Conservation (phyloP, 2,888 invertebrate species). For the Icerya purchasi region DNA sequence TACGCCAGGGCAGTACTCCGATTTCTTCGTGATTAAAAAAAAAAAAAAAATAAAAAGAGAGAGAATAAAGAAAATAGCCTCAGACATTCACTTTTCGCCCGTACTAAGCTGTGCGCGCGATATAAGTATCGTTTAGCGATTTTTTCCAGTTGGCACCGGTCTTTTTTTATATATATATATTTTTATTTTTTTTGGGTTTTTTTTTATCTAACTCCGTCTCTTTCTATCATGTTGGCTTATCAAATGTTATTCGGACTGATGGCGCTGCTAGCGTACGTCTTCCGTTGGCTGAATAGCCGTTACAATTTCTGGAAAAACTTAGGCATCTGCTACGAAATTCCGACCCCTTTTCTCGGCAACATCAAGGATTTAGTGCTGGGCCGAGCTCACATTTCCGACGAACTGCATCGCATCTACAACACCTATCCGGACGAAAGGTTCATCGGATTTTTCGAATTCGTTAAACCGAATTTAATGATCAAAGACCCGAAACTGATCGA, state of each 20-base stretch:
- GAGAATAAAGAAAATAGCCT: too few relatives aligned
- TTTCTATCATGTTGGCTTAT: too few relatives aligned
- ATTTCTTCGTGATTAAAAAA: too few relatives aligned
- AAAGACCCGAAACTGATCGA: conserved; percentile 29
- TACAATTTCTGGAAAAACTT: conserved; percentile 25
- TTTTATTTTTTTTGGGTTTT: too few relatives aligned
- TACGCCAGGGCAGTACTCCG: too few relatives aligned
- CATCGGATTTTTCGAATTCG: conserved; percentile 29
- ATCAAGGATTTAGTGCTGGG: conserved; percentile 22
- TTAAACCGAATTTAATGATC: conserved; percentile 27
- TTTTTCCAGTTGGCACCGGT: too few relatives aligned
- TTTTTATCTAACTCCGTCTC: too few relatives aligned
- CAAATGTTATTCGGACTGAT: not conserved
- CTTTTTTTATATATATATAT: too few relatives aligned
- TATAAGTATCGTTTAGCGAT: too few relatives aligned
- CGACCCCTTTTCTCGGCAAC: conserved; percentile 25
- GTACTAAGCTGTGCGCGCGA: too few relatives aligned
- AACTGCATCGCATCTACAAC: conserved; percentile 8
- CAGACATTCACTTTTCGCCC: too few relatives aligned
- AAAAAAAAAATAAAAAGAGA: too few relatives aligned
- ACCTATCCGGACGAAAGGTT: conserved; percentile 20
- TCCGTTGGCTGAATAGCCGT: not conserved
- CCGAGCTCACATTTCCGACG: conserved; percentile 18
- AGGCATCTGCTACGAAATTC: conserved; percentile 23
- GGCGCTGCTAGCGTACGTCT: not conserved